A percentile compares a stretch with the other conserved stretches of the same genome.
These are phyloP conservation scores for Alauda arvensis DNA, from an alignment of 2,797 vertebrate genomes.

Conservation along the genomic window DNA sequence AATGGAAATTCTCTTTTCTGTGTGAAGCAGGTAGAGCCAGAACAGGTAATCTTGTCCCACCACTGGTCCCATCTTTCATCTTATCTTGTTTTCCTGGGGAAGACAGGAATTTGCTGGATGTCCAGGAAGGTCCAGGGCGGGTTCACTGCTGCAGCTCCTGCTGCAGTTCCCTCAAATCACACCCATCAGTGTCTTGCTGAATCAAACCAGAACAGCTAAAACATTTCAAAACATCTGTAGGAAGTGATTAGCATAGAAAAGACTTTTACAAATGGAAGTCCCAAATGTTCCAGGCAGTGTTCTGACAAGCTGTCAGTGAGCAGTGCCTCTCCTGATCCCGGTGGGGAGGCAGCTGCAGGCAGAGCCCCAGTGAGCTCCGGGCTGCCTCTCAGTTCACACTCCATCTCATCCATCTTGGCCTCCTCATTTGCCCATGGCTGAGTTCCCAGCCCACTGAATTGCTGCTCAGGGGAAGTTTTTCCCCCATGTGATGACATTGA, in stretches of 20 bases:
- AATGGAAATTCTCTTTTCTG: slow-evolving; percentile 30
- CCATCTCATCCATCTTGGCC: not conserved
- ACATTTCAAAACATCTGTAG: slow-evolving; percentile 37
- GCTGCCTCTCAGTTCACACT: not conserved
- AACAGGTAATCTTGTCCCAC: not conserved
- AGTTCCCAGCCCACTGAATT: not conserved
- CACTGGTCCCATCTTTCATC: not conserved
- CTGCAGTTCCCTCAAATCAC: not conserved
- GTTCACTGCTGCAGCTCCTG: not conserved
- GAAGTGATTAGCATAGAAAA: slow-evolving; percentile 19
- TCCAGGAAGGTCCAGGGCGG: not conserved
- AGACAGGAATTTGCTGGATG: not conserved
- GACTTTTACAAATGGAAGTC: not conserved
- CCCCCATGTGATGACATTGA: rapidly evolving
- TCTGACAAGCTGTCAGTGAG: slow-evolving; percentile 16
- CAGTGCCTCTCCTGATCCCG: not conserved
- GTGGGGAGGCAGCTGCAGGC: not conserved
- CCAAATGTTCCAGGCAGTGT: not conserved
- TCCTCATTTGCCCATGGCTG: rapidly evolving
- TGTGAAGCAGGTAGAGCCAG: not conserved
- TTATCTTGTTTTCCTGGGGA: not conserved
- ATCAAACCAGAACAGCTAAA: not conserved
- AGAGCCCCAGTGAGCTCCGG: not conserved
- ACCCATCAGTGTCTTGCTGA: not conserved
- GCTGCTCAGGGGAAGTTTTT: not conserved